These are phyloP conservation scores for Cerceris rybyensis DNA, from an alignment of 2,888 invertebrate genomes.

Conservation along the genomic window DNA sequence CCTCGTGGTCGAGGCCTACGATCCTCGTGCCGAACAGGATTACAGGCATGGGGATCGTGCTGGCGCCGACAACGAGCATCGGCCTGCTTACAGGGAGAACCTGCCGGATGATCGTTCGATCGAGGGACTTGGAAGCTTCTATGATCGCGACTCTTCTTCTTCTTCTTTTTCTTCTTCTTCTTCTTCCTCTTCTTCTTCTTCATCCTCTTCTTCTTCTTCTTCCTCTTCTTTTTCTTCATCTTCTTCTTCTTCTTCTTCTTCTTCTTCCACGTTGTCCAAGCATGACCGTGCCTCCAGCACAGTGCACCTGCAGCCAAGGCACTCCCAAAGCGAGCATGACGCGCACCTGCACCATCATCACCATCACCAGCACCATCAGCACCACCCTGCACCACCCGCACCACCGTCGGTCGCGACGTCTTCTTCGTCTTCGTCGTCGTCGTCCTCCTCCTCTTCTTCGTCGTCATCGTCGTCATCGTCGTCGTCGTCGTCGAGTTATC, in stretches of 20 bases:
- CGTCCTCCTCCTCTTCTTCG: constrained; percentile 44
- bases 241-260: constrained; percentile 71
- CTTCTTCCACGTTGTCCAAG: constrained; percentile 75
- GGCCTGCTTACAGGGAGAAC: constrained; percentile 33
- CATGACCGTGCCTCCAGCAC: constrained; percentile 78
- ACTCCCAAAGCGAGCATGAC: constrained; percentile 75
- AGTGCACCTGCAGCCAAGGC: constrained; percentile 78
- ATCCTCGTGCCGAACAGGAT: constrained; percentile 61
- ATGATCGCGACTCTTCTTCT: constrained; percentile 56
- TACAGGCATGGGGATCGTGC: constrained; percentile 59
- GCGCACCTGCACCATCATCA: constrained; percentile 72
- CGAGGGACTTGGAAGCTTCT: constrained; percentile 52
- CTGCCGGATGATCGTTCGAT: constrained; percentile 42
- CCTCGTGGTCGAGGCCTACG: constrained; percentile 70
- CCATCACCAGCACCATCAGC: constrained; percentile 73
- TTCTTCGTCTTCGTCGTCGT: constrained; percentile 69
- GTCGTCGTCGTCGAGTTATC: constrained; percentile 58
- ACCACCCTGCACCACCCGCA: constrained; percentile 74
- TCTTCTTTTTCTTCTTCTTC: constrained; percentile 30
- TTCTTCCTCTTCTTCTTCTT: constrained; percentile 53
- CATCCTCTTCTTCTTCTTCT: constrained; percentile 51
- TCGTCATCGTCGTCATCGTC: constrained; percentile 58
- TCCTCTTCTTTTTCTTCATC: constrained; percentile 64
- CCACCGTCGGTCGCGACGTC: constrained; percentile 73
- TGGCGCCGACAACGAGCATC: constrained; percentile 45